Evolutionary conservation across 2,113 vertebrate species (phyloP), one percentile per base, ranked within the genome.

Genomic region (Datnioides undecimradiatus): DNA sequence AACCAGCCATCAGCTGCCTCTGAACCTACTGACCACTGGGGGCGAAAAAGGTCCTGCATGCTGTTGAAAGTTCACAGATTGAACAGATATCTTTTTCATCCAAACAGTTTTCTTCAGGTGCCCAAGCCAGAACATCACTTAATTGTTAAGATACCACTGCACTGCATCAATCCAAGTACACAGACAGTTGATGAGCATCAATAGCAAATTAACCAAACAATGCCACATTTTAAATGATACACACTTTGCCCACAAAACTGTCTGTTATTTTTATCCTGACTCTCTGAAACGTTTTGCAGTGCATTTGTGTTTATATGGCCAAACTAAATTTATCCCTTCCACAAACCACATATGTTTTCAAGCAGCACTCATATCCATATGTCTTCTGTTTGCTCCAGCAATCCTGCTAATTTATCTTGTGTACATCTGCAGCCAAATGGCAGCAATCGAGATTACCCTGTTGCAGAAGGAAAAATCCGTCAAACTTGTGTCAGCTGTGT

Each of bases 331-430:
- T 12, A 70, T 46, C 12, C 17, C 19, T n/a, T 59, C 12, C 14
- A 57, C 6, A 65, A 57, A 70, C 57, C 67, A 34, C 29, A 48
- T 43, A 48, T 48, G 54, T 40, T 52, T 31, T 58, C 8, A 8
- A 16, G 33, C 46, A 55, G 1, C 16, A 13, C 11, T 27, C 12
- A 58, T 14, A 63, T n/a, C 52, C 46, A 75, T 29, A 38, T 74
- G n/a, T 31, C 23, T 51, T 31, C 11, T 49, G 10, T 4, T 64
- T 43, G 43, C 48, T 73, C 23, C 34, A 36, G 57, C 25, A 34
- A 16, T 70, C 23, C n/a, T 8, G 60, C 3, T 34, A 6, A 70
- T 74, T 45, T 25, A 14, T 64, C 2, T 70, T 12, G 33, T 33
- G 23, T 38, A 31, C 21, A 55, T 55, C 38, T 49, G 17, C 33